These are phyloP conservation scores for Caenorhabditis becei DNA, from an alignment of 2,888 invertebrate genomes.

Conservation along the genomic window DNA sequence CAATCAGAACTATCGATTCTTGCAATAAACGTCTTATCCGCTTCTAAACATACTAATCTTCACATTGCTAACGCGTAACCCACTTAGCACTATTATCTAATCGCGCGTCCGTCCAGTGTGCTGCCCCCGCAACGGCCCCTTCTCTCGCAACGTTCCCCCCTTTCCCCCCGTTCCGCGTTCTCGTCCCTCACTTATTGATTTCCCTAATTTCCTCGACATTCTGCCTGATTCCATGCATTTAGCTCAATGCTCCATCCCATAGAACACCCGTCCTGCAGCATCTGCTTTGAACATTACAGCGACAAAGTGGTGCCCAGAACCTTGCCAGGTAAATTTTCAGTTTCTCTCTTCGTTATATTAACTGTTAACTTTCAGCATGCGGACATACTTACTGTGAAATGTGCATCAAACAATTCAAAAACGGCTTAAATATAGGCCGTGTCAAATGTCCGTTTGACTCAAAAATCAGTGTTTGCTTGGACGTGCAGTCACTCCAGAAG, in stretches of 20 bases:
- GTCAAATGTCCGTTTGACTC: conserved; percentile 3
- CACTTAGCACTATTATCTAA: too few relatives aligned
- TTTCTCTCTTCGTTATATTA: not conserved
- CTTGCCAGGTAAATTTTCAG: not conserved
- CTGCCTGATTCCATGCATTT: too few relatives aligned
- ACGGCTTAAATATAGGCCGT: too few relatives aligned
- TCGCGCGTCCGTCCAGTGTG: too few relatives aligned
- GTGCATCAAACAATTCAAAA: not conserved
- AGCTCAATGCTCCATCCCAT: not conserved
- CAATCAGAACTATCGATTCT: not conserved
- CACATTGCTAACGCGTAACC: too few relatives aligned
- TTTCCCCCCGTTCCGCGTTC: too few relatives aligned
- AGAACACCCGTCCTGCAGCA: not conserved
- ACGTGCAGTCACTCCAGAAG: not conserved
- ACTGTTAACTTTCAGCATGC: not conserved
- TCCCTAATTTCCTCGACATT: too few relatives aligned
- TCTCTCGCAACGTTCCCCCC: too few relatives aligned
- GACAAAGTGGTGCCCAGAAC: not conserved
- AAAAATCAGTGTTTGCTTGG: not conserved
- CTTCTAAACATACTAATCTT: too few relatives aligned
- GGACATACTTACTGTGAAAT: not conserved
- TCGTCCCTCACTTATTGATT: too few relatives aligned
- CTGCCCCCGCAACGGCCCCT: too few relatives aligned
- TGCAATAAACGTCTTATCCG: not conserved
- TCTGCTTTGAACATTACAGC: not conserved